Conservation (phyloP, 2,888 invertebrate species). For the Thymelicus lineola region DNA sequence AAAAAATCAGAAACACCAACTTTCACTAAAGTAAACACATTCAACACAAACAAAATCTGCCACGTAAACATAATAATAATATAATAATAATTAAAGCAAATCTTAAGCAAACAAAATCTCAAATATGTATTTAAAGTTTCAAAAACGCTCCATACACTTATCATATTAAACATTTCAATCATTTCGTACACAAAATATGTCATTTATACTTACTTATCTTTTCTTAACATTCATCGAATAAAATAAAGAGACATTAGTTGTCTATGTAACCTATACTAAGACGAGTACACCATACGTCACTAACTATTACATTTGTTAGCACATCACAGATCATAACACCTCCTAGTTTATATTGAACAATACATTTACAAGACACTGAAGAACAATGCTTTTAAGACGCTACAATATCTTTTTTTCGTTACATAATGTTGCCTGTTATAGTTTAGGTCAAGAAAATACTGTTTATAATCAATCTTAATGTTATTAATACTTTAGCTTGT, state of each 20-base stretch:
- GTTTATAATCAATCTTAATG: slow-evolving; percentile 13
- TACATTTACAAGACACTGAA: slow-evolving; percentile 17
- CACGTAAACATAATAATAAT: slow-evolving; percentile 61
- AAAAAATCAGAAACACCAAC: slow-evolving; percentile 61
- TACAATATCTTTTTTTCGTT: background rate
- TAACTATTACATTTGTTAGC: slow-evolving; percentile 60
- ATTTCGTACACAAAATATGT: slow-evolving; percentile 81
- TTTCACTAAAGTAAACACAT: slow-evolving; percentile 62
- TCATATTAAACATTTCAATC: slow-evolving; percentile 50
- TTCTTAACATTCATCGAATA: slow-evolving; percentile 20
- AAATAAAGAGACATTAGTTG: slow-evolving; percentile 44
- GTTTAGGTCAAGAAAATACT: slow-evolving; percentile 18
- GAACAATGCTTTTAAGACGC: background rate
- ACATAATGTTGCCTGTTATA: slow-evolving; percentile 7
- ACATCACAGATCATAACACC: slow-evolving; percentile 73
- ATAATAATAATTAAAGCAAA: slow-evolving; percentile 75
- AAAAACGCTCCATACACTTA: slow-evolving; percentile 55
- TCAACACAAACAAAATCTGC: slow-evolving; percentile 69
- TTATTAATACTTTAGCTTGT: slow-evolving; percentile 32
- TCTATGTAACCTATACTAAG: slow-evolving; percentile 31
- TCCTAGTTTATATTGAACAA: slow-evolving; percentile 28
- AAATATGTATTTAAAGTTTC: slow-evolving; percentile 54
- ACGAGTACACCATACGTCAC: slow-evolving; percentile 37
- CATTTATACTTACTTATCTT: slow-evolving; percentile 62
- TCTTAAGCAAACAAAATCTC: slow-evolving; percentile 69